Evolutionary conservation across 2,888 invertebrate species (phyloP), one percentile per base, ranked within the genome.

Genomic region (Calephelis perditalis): DNA sequence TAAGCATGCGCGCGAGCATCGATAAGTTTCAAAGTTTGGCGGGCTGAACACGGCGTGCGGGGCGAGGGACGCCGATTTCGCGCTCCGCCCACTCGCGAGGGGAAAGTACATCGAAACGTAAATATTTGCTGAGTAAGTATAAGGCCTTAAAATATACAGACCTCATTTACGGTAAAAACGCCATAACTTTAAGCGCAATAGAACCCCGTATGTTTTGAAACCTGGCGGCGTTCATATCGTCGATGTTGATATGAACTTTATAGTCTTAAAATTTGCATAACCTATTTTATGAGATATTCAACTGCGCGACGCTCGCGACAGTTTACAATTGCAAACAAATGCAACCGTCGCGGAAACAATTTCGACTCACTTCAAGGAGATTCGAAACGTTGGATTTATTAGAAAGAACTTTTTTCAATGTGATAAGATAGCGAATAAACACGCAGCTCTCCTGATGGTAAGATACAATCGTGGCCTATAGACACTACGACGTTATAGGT

Each of bases 261-360:
- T 79, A 78, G 78, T 78, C 75, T 75, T 74, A 73, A 73, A 75
- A 84, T 83, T 82, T 82, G 75, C 84, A 80, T 84, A 82, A 81
- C 79, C 74, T 80, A 81, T 79, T 81, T 78, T 74, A 73, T 70
- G 65, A 72, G 73, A 70, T 66, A 65, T 68, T 65, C 62, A 59
- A 56, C 64, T 56, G 62, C 65, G 66, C 65, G 61, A 26, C 26
- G 26, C 26, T 26, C 63, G 60, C 61, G 47, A 49, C 26, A 49
- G 47, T 49, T 46, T 49, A 49, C 62, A 54, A 47, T 59, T 62
- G 9, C 15, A 49, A 49, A 15, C 15, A 49, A 49, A 49, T 49
- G 47, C 26, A 49, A 49, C 47, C 47, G 47, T 49, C 26, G 15
- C 15, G 47, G 47, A 49, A 49, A 49, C 49, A 9, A 49, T 15